Base-by-base conservation (phyloP, 1,140 invertebrate species). In the Cotesia vestalis region DNA sequence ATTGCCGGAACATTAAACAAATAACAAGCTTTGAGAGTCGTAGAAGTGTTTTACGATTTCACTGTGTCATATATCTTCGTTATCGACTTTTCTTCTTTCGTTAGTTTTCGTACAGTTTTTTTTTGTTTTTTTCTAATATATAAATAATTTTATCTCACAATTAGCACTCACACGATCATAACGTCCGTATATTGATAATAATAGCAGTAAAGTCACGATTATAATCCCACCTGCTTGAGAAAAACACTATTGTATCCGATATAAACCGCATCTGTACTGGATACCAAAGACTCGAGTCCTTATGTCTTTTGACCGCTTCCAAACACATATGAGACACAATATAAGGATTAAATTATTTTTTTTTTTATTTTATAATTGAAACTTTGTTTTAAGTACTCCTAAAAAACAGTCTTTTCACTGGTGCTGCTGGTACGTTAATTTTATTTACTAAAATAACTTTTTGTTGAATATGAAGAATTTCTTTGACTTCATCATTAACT, bases 381-480 rank as follows among this genome's bases (percentile, higher is more conserved):
- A 9, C 8, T 51, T 51, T 51, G 4, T 55, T 55, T 55, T 17
- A 55, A 55, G 17, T 55, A 55, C 17, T 55, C 1, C n/a, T 17
- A 6, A 3, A 20, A 12, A 62, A 62, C 8, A 62, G 12, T 62
- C n/a, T 4, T 9, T 62, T 62, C 60, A 34, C 27, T 20, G 5
- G 8, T 62, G 5, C 20, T 17, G 11, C 9, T 17, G 4, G 46
- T 6, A 9, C 6, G 17, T 27, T 27, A 27, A 14, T 27, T 52
- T 52, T 40, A 11, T 14, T 8, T 36, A 17, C 74, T 77, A 78
- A 62, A 81, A 73, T 4, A 78, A 70, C 71, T 80, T 78, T 63
- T 80, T 77, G 52, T 82, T 77, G 76, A 80, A 79, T 71, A 79
- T 75, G 63, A 82, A 80, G 61, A 76, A 77, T 57, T 79, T 81